phyloP scores from a whole-genome alignment of 2,113 vertebrate genomes.

The Brachyhypopomus gauderio region DNA sequence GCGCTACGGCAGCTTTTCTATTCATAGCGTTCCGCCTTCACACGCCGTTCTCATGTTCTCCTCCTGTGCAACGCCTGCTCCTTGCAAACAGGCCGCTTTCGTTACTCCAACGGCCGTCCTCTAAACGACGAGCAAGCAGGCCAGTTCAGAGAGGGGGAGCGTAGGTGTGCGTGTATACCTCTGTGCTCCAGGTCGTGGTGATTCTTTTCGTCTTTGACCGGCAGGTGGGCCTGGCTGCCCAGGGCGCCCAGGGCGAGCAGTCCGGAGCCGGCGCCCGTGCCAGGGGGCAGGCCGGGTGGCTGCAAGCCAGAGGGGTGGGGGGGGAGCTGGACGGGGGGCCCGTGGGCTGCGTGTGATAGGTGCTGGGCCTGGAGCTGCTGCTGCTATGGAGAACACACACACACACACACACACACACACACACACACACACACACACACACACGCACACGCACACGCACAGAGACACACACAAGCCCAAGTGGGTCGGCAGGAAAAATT shows the following conservation, averaged over 20 bases:
- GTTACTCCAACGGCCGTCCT: no score
- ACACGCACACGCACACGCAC: constrained; percentile 60
- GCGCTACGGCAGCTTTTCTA: background rate
- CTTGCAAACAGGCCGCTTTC: no score
- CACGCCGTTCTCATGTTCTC: background rate
- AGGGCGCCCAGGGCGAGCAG: constrained; percentile 89
- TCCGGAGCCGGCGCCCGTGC: constrained; percentile 84
- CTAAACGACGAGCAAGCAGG: no score
- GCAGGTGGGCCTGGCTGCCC: constrained; percentile 90
- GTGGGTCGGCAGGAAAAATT: constrained; percentile 71
- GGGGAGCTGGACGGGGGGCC: constrained; percentile 90
- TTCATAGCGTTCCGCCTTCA: background rate
- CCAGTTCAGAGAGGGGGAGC: no score
- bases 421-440: constrained; percentile 56
- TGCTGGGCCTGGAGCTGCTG: constrained; percentile 98
- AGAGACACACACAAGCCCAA: constrained; percentile 65
- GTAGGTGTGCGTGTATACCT: constrained; percentile 72
- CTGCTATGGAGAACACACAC: constrained; percentile 80
- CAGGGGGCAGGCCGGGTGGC: constrained; percentile 86
- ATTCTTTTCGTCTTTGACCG: constrained; percentile 96
- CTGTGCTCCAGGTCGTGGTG: constrained; percentile 95
- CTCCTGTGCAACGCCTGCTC: no score
- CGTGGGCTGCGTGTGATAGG: constrained; percentile 92
- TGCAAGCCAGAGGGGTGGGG: constrained; percentile 92
- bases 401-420: constrained; percentile 64